Conservation (phyloP, 2,797 vertebrate genomes). For the Arremon brunneinucha region DNA sequence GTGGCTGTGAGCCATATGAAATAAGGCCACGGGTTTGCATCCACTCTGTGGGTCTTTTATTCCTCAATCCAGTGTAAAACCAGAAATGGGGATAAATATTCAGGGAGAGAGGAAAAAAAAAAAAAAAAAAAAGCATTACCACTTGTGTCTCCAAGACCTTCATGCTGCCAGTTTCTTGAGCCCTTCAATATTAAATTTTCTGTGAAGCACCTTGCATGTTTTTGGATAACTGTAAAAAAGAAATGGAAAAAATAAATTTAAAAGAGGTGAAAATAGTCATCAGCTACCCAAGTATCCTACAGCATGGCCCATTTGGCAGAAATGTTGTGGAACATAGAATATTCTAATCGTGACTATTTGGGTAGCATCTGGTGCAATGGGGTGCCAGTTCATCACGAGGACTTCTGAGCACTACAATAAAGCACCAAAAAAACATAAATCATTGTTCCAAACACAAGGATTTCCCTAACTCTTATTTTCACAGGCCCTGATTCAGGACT, state of each 20-base stretch:
- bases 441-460: not conserved
- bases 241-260: not conserved
- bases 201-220: not conserved
- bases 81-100: not conserved
- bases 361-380: not conserved
- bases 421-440: not conserved
- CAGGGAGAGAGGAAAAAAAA: not conserved
- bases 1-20: slow-evolving; percentile 19
- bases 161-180: slow-evolving; percentile 34
- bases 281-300: not conserved
- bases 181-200: not conserved
- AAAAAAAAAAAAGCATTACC: not conserved
- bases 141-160: slow-evolving; percentile 34
- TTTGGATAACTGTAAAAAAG: not conserved
- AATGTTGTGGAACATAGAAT: not conserved
- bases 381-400: not conserved
- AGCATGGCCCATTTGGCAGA: not conserved
- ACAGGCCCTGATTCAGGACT: slow-evolving; percentile 34
- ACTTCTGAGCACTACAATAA: not conserved
- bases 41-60: not conserved
- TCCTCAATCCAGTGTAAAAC: not conserved
- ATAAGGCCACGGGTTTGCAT: not conserved
- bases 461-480: slow-evolving; percentile 58
- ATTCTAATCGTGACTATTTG: not conserved
- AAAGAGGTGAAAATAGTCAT: not conserved